These are phyloP conservation scores for Formica aserva DNA, from an alignment of 2,888 invertebrate genomes.

Conservation along the genomic window DNA sequence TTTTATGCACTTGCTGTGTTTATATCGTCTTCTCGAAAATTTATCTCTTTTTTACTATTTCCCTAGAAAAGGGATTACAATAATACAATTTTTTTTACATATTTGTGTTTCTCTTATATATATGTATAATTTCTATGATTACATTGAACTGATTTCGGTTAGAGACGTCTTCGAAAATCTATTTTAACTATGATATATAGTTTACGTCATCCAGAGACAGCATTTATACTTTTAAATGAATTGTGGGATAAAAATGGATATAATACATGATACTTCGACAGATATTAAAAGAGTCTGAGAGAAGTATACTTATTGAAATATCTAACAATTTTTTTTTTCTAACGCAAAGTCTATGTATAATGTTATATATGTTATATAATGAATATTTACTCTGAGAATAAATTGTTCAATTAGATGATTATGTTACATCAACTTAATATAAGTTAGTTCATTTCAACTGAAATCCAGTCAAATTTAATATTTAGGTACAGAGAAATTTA, in stretches of 20 bases:
- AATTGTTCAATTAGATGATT: conserved; percentile 3
- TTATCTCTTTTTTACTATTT: background rate
- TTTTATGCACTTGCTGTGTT: conserved; percentile 2
- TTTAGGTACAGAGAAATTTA: background rate
- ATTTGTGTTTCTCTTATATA: conserved; percentile 8
- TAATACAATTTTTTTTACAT: conserved; percentile 37
- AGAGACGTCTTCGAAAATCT: conserved; percentile 3
- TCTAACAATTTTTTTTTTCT: background rate
- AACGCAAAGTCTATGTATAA: background rate
- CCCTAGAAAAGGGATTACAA: conserved; percentile 31
- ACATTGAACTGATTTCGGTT: conserved; percentile 30
- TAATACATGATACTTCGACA: background rate
- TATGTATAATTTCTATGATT: conserved; percentile 28
- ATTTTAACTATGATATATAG: background rate
- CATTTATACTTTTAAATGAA: background rate
- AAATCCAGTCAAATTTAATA: conserved; percentile 37
- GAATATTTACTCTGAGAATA: background rate
- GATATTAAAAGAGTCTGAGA: conserved; percentile 10
- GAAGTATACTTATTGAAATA: background rate
- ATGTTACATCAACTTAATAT: conserved; percentile 35
- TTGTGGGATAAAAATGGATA: conserved; percentile 25
- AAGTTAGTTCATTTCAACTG: conserved; percentile 35
- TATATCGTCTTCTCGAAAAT: background rate
- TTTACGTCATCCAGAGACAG: conserved; percentile 1
- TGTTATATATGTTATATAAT: background rate